Base-by-base conservation (phyloP, 2,888 invertebrate species). In the Drosophila infuscata region DNA sequence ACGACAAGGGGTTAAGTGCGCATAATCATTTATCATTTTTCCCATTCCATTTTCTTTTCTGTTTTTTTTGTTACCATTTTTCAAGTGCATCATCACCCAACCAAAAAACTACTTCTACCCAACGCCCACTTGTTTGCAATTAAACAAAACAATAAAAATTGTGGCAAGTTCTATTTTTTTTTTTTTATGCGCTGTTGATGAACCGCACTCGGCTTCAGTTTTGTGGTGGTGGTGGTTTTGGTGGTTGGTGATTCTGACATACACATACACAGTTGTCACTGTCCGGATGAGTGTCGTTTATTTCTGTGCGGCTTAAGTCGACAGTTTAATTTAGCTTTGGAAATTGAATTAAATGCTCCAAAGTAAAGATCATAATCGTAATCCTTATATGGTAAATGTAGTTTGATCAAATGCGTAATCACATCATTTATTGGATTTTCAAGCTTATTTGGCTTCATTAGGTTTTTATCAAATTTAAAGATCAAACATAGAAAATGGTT, bases 371-470 rank as follows among this genome's bases (percentile, higher is more conserved):
- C 71, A 76, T 80, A 80, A 89, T 83, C 85, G 58, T 62, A 75
- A 77, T 68, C 70, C 69, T 67, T 70, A 30, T 56, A 70, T 48
- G 51, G 62, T 52, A 29, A 58, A 58, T 67, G 62, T 62, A 54
- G 63, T 69, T 61, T 35, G 30, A 62, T 33, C 65, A 68, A 67
- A 56, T 46, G 67, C 67, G 61, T 86, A 90, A 90, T 82, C 89
- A 82, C 76, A 73, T 90, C 82, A 87, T 90, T 88, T 88, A 90
- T 67, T 76, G 70, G 70, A 88, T 83, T 76, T 86, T 74, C 62
- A 59, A 79, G 82, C 85, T 90, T 84, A 90, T 90, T 90, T 76
- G 83, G 82, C 86, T 86, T 90, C 91, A 91, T 91, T 91, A 91
- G 86, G 72, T 79, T 79, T 79, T 81, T 86, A 89, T 90, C 91